Evolutionary conservation across 2,797 vertebrate genomes (phyloP).

Genomic region (Halcyon chelicuti): DNA sequence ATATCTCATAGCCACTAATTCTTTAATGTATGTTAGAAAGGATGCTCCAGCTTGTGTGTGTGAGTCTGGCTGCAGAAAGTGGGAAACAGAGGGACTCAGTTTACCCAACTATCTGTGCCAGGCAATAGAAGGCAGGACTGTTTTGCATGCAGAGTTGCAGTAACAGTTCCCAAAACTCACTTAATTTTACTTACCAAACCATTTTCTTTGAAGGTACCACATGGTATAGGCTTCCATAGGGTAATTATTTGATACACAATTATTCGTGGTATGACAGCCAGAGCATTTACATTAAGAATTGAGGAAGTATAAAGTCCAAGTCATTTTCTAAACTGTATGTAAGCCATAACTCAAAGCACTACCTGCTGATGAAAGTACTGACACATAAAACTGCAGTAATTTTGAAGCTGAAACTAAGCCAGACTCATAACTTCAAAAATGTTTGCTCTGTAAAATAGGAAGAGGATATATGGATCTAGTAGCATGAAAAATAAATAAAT

Average conservation of each 20-base stretch:
- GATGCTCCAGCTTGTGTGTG: neutral
- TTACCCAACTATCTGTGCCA: neutral
- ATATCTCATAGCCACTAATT: neutral
- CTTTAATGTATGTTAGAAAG: neutral
- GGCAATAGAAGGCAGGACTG: neutral
- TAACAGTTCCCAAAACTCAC: neutral
- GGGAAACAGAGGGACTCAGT: neutral
- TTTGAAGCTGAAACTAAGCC: constrained; percentile 6
- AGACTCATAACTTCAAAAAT: neutral
- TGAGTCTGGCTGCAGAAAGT: neutral
- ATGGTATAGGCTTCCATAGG: neutral
- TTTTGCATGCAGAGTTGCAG: neutral
- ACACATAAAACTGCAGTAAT: neutral
- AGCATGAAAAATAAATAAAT: constrained; percentile 49
- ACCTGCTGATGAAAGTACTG: neutral
- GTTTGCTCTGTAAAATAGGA: neutral
- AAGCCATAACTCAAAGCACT: neutral
- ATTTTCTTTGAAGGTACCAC: neutral
- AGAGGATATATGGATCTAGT: neutral
- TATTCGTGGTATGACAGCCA: neutral
- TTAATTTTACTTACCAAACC: neutral
- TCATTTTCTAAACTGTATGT: constrained; percentile 11
- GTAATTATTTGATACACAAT: neutral
- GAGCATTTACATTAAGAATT: neutral
- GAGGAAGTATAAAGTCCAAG: constrained; percentile 9